These are phyloP conservation scores for Oncorhynchus kisutch DNA, from an alignment of 2,113 vertebrate genomes.

Conservation along the genomic window DNA sequence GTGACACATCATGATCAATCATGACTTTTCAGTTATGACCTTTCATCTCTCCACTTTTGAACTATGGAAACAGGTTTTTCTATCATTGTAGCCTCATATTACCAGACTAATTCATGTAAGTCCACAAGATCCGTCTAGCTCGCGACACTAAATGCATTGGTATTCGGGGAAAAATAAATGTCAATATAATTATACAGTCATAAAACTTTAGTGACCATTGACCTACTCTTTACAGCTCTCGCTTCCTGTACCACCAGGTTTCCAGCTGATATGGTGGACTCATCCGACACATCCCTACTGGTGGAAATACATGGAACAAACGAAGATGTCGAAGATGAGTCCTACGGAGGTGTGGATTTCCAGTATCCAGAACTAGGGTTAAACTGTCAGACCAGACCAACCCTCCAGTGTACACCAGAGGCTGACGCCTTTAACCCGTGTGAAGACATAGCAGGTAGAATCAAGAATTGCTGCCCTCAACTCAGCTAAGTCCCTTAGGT, in stretches of 20 bases:
- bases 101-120: too few relatives aligned
- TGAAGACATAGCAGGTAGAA: conserved; percentile 77
- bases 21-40: too few relatives aligned
- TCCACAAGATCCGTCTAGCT: too few relatives aligned
- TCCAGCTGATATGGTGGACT: conserved; percentile 14
- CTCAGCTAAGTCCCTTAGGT: too few relatives aligned
- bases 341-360: conserved; percentile 49
- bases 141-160: too few relatives aligned
- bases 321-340: conserved; percentile 14
- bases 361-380: conserved; percentile 60
- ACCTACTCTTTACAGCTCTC: background rate
- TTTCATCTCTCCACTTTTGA: too few relatives aligned
- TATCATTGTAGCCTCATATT: too few relatives aligned
- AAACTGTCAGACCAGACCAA: conserved; percentile 59
- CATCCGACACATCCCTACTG: conserved; percentile 4
- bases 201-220: background rate
- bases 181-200: background rate
- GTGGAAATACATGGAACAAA: conserved; percentile 12
- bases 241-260: conserved; percentile 19
- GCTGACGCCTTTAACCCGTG: conserved; percentile 84
- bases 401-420: conserved; percentile 74
- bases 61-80: too few relatives aligned
- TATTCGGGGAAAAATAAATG: background rate
- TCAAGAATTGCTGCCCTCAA: too few relatives aligned
- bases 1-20: too few relatives aligned